phyloP scores from a whole-genome alignment of 2,113 vertebrate genomes.

The Rattus norvegicus region GRCr8 NC_086034.1:3506001-3506500 shows the following conservation, averaged over 20 bases:
- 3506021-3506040: neutral
- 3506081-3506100: neutral
- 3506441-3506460: neutral
- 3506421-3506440: neutral
- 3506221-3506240: neutral
- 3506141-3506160: neutral
- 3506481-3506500: neutral
- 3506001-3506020: neutral
- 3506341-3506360: neutral
- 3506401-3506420: conserved; percentile 10
- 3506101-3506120: neutral
- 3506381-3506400: neutral
- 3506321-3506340: neutral
- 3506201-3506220: neutral
- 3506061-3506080: neutral
- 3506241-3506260: neutral
- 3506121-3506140: neutral
- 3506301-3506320: neutral
- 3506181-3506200: neutral
- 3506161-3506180: neutral
- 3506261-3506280: neutral
- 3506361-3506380: neutral
- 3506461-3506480: neutral
- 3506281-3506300: neutral
- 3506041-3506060: too few species aligned